Evolutionary conservation across 2,888 invertebrate species (phyloP), one percentile per base, ranked within the genome.

Genomic region (Neuroscelio doddi): DNA sequence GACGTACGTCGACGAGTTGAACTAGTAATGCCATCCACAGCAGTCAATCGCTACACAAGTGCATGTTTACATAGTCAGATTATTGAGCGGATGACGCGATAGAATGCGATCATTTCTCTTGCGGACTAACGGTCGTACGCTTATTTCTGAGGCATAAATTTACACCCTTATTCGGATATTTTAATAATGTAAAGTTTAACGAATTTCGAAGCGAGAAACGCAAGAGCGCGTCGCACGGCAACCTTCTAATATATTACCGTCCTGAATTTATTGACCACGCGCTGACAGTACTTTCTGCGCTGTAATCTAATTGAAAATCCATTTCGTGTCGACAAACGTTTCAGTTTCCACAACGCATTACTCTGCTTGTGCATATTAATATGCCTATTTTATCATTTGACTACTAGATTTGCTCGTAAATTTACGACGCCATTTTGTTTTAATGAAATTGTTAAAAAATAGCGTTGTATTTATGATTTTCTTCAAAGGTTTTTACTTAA

Each of bases 221-320:
- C n/a, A n/a, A n/a, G n/a, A n/a, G n/a, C n/a, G n/a, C n/a, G n/a
- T n/a, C 50, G 51, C 30, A 15, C 9, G 17, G 17, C 44, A 8
- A 27, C 29, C 44, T 29, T 34, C 49, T 65, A 51, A 64, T 66
- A 65, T 64, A 68, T 68, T 50, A 49, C 34, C 14, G 14, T 46
- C 63, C 50, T 61, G 70, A 70, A 77, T 78, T 78, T 76, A 75
- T 77, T 72, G 72, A 71, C 58, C 63, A 64, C 63, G 58, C 51
- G 69, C 58, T 61, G 68, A 62, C 70, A 57, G 70, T 71, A 69
- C 68, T 73, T 71, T 71, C 59, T 56, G 44, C 64, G 53, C 55
- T 69, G 64, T 75, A 75, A 77, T 78, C 72, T 78, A 78, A 79
- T 80, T 76, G 78, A 76, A 75, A 80, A 80, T 75, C 74, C 73